phyloP scores from a whole-genome alignment of 2,797 vertebrate species.

The Anas flavirostris region DNA sequence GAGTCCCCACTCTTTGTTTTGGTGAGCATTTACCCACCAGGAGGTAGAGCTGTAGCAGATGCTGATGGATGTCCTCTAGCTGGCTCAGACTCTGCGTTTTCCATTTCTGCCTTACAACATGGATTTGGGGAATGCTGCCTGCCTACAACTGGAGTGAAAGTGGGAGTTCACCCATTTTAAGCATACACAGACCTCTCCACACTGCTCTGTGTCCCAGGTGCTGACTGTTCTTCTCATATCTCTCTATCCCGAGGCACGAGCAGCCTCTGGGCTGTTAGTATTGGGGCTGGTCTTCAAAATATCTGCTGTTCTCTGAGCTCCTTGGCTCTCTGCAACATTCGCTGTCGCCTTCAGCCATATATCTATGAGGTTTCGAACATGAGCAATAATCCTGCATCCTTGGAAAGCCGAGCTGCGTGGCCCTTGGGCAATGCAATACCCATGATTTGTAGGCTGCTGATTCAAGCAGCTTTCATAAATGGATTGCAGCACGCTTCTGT shows the following conservation, averaged over 20 bases:
- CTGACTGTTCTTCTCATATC: accelerated
- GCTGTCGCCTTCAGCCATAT: background rate
- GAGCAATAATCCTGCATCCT: background rate
- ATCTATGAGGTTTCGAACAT: background rate
- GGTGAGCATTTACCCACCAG: background rate
- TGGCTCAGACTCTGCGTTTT: background rate
- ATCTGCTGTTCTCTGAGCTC: background rate
- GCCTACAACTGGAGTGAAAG: background rate
- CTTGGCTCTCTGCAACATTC: background rate
- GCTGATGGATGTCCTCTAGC: background rate
- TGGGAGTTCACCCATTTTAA: background rate
- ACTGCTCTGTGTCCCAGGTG: background rate
- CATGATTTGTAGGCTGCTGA: conserved; percentile 10
- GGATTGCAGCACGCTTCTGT: background rate
- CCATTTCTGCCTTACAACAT: background rate
- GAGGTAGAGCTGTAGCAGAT: background rate
- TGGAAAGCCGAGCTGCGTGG: background rate
- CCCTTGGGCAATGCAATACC: background rate
- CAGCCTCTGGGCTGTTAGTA: background rate
- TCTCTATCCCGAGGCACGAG: background rate
- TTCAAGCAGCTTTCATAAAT: background rate
- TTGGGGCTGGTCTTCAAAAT: background rate
- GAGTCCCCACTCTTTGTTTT: background rate
- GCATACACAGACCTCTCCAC: background rate
- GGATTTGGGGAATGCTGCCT: background rate